Conservation (phyloP, 2,113 vertebrate genomes). For the Tragelaphus strepsiceros region DNA sequence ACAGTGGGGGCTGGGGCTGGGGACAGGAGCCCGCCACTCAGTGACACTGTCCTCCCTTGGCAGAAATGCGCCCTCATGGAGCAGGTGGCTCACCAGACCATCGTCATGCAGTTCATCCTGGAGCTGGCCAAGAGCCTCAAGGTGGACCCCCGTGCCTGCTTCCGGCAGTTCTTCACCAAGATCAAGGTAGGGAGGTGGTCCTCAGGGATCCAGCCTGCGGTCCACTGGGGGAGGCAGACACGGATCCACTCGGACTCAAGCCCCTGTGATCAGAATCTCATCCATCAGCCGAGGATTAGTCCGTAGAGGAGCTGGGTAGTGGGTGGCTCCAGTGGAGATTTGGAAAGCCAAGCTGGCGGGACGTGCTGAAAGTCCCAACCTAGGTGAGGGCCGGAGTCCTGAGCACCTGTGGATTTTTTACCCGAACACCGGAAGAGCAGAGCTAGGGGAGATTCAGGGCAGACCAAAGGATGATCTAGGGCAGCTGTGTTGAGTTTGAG, state of each 20-base stretch:
- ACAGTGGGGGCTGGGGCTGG: fast-evolving
- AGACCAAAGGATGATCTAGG: fast-evolving
- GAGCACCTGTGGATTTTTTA: too few species aligned
- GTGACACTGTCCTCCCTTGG: neutral
- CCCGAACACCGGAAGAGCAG: neutral
- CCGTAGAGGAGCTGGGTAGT: fast-evolving
- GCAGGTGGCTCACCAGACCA: conserved; percentile 97
- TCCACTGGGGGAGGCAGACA: too few species aligned
- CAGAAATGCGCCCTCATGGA: conserved; percentile 95
- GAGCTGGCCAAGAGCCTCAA: conserved; percentile 95
- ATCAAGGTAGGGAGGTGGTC: conserved; percentile 84
- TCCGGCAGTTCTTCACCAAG: conserved; percentile 94
- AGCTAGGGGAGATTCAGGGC: neutral
- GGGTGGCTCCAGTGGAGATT: neutral
- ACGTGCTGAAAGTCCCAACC: fast-evolving
- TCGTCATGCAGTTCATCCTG: conserved; percentile 97
- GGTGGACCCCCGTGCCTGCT: conserved; percentile 93
- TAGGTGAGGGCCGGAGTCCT: neutral
- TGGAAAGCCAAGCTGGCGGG: neutral
- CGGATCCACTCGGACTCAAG: fast-evolving
- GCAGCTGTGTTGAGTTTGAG: neutral
- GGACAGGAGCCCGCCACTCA: fast-evolving
- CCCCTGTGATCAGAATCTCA: neutral
- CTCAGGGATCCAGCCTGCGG: neutral
- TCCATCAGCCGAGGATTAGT: neutral